Percentiles rank a stretch among this genome's conserved stretches.
These are phyloP conservation scores for Asbolus verrucosus DNA, from an alignment of 1,140 invertebrate species.

Conservation along the genomic window DNA sequence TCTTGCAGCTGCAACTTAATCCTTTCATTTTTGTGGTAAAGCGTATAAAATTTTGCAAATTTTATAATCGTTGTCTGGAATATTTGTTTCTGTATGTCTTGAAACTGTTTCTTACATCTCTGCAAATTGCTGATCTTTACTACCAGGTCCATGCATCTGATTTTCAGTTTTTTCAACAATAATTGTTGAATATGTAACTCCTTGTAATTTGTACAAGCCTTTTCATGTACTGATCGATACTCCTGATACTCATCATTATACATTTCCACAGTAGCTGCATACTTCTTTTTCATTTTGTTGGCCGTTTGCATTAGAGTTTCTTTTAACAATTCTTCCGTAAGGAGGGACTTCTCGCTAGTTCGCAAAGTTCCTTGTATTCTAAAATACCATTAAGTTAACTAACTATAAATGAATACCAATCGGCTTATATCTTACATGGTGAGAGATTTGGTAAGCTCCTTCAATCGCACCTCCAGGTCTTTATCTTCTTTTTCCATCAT, in stretches of 20 bases:
- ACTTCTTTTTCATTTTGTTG: neutral
- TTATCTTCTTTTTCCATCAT: conserved; percentile 1
- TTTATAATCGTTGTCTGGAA: neutral
- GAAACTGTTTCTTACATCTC: neutral
- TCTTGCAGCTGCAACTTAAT: neutral
- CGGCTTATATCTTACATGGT: neutral
- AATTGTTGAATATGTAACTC: neutral
- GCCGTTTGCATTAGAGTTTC: neutral
- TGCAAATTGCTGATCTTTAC: neutral
- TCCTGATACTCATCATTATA: conserved; percentile 1
- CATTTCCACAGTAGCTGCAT: neutral
- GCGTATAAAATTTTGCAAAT: conserved; percentile 2
- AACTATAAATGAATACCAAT: neutral
- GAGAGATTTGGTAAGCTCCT: neutral
- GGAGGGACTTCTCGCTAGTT: neutral
- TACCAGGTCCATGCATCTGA: neutral
- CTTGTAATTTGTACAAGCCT: neutral
- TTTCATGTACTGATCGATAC: neutral
- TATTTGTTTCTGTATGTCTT: conserved; percentile 4
- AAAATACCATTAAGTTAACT: neutral
- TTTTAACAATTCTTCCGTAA: neutral
- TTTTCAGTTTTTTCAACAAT: conserved; percentile 4
- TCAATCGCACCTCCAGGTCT: neutral
- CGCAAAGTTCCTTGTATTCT: neutral
- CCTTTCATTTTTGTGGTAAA: conserved; percentile 7